phyloP scores from a whole-genome alignment of 2,113 vertebrate genomes.

The Apodemus speciosus region DNA sequence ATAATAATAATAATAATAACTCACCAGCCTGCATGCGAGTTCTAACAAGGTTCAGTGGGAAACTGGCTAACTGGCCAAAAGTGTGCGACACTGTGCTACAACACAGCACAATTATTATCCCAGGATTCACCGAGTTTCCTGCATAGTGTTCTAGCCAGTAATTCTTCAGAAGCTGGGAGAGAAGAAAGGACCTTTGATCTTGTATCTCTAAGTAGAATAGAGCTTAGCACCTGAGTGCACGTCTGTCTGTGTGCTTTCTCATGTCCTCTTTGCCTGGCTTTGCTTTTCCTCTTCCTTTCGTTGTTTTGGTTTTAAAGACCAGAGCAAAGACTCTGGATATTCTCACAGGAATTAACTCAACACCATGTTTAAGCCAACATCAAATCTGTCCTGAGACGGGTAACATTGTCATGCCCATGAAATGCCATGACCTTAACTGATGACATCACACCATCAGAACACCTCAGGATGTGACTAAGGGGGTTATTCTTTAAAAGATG shows the following conservation, averaged over 20 bases:
- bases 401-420: background rate
- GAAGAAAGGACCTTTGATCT: conserved; percentile 53
- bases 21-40: conserved; percentile 94
- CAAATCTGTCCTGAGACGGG: background rate
- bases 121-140: conserved; percentile 89
- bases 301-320: conserved; percentile 37
- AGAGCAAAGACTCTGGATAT: conserved; percentile 2
- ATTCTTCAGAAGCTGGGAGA: conserved; percentile 91
- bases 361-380: background rate
- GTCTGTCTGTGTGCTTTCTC: background rate
- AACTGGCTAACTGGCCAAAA: conserved; percentile 92
- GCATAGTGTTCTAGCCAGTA: conserved; percentile 89
- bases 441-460: background rate
- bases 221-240: background rate
- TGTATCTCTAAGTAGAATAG: background rate
- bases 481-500: background rate
- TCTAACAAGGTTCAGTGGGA: conserved; percentile 91
- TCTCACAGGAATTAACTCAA: background rate
- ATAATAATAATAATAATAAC: background rate
- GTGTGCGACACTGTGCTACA: conserved; percentile 92
- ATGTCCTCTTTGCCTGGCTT: background rate
- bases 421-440: background rate
- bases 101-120: conserved; percentile 88
- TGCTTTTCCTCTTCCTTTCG: background rate
- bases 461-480: background rate